phyloP scores from a whole-genome alignment of 2,888 invertebrate species.

The Nomada lathburiana region DNA sequence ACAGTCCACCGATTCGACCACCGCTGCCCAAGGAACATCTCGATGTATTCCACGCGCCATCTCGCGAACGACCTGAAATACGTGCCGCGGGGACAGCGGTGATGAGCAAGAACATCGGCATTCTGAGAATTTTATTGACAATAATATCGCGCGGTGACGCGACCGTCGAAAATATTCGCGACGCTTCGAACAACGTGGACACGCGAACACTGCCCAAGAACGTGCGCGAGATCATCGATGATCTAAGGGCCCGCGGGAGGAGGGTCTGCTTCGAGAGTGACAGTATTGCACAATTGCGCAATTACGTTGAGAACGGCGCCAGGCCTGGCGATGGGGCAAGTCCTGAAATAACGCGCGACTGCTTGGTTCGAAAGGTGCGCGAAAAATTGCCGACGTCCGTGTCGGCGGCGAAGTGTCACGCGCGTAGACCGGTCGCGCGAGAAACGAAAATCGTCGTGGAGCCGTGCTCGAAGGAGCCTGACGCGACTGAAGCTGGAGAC shows the following conservation, averaged over 20 bases:
- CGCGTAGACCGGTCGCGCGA: constrained; percentile 9
- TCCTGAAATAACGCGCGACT: constrained; percentile 66
- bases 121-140: not conserved
- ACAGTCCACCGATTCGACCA: constrained; percentile 62
- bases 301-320: constrained; percentile 41
- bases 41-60: too few relatives aligned
- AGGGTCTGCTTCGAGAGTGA: constrained; percentile 34
- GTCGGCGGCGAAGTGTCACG: constrained; percentile 9
- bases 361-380: constrained; percentile 2
- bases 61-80: not conserved
- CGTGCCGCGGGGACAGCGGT: not conserved
- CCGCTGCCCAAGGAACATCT: constrained; percentile 61
- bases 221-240: constrained; percentile 36
- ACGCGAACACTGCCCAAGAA: not conserved
- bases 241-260: constrained; percentile 17
- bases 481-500: not conserved
- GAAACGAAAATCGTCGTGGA: not conserved
- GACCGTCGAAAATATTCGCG: constrained; percentile 18
- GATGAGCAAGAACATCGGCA: not conserved
- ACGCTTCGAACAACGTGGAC: constrained; percentile 2
- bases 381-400: constrained; percentile 38
- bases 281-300: constrained; percentile 52
- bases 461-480: not conserved
- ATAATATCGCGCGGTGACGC: constrained; percentile 18
- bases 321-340: constrained; percentile 57